Percentiles rank a stretch among this genome's conserved stretches.
phyloP scores from a whole-genome alignment of 2,888 invertebrate species.

The Eudemis profundana region DNA sequence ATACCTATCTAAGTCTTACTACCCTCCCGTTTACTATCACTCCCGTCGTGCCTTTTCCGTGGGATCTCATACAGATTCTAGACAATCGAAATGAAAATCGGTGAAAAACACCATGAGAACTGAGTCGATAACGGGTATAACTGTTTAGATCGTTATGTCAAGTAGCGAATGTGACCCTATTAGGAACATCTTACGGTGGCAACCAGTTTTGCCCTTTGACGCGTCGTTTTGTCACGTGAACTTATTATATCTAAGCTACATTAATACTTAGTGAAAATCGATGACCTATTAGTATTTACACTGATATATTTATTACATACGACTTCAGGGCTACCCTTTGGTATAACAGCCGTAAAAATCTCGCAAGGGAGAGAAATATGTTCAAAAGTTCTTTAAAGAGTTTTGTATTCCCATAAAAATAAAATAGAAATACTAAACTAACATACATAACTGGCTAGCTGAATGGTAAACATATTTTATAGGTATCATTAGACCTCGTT shows the following conservation, averaged over 20 bases:
- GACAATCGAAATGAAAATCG: constrained; percentile 61
- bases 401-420: no score
- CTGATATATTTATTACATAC: no score
- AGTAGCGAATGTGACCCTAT: constrained; percentile 28
- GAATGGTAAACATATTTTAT: neutral
- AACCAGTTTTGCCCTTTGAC: constrained; percentile 11
- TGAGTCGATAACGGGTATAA: constrained; percentile 48
- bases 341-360: no score
- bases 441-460: no score
- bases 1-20: no score
- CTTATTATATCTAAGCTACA: neutral
- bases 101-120: constrained; percentile 63
- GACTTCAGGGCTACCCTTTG: no score
- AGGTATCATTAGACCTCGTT: no score
- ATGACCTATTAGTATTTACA: neutral
- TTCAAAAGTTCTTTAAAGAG: no score
- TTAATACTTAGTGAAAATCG: neutral
- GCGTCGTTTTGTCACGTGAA: neutral
- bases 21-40: no score
- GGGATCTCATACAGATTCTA: constrained; percentile 32
- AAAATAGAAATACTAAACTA: no score
- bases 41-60: no score
- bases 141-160: constrained; percentile 34
- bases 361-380: no score
- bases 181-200: constrained; percentile 1